Evolutionary conservation across 2,888 invertebrate species (phyloP), one percentile per base, ranked within the genome.

Genomic region (Syrista parreyssii): DNA sequence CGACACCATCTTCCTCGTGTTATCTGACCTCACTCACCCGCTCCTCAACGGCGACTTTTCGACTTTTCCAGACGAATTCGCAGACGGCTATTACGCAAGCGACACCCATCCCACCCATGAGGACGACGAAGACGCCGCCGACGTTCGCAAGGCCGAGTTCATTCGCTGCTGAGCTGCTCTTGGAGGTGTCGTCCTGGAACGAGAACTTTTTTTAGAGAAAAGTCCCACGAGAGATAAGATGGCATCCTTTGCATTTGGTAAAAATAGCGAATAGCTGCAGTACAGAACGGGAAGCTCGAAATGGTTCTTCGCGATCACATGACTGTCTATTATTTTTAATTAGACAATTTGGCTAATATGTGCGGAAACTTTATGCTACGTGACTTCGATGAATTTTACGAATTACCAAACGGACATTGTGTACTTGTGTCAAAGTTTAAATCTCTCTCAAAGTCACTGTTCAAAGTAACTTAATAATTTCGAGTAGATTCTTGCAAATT

Each of bases 31-130:
- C 86, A 89, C 95, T 95, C 92, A 98, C 97, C 94, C 97, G 94
- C 92, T 98, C 97, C 91, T 97, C 97, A 77, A 97, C 96, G 73
- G 98, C 97, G 75, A 97, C 96, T 92, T 98, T 97, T 88, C 97
- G 94, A 72, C 97, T 97, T 92, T 98, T 98, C 98, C 98, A 98
- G 31, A 98, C 96, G 92, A 99, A 98, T 92, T 99, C 98, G 90
- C 97, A 96, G 80, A 99, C 97, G 30, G 98, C 98, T 85, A 98
- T 97, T 82, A 98, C 96, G 89, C 97, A 97, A 6, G 98, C 97
- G 73, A 98, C 95, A 9, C 96, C 96, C 95, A 97, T 96, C 4
- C 98, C 98, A 68, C 96, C 97, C 95, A 98, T 96, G 76, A 98
- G 94, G 0, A 98, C 98, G n/a, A 98, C 97, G 91, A 98, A 98